Base-by-base conservation (phyloP, 2,888 invertebrate genomes). In the Drosophila fungiperda region DNA sequence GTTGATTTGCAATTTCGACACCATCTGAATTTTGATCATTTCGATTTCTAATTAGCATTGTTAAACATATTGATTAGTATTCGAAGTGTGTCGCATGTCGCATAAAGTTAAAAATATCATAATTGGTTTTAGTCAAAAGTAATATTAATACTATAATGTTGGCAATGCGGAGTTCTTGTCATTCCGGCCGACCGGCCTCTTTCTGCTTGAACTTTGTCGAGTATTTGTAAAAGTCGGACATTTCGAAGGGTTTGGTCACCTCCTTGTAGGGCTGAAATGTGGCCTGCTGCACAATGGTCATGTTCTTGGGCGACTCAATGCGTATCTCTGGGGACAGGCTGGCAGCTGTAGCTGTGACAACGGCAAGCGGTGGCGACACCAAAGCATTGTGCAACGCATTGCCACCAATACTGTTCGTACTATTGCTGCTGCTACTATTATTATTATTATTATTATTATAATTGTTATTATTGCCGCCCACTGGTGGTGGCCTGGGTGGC, bases 171-270 rank as follows among this genome's bases (percentile, higher is more conserved):
- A 76, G 26, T 42, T 53, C n/a, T 53, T 67, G 87, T 89, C 84
- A 86, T 62, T 84, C 83, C 32, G 83, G 87, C 66, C 89, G 73
- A 55, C 80, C 76, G 76, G 65, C 38, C 58, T 92, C 92, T 82
- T 94, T 95, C 80, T 97, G 96, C 73, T 98, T 95, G 92, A 97
- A 98, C 92, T 98, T 98, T 7, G 98, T 98, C 60, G 98, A 99
- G 93, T 99, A 99, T 93, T 99, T 99, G 93, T 98, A 99, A 93
- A 98, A 99, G 93, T 99, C 99, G 0, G 98, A 96, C 97, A 99
- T 98, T 94, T 99, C 99, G 94, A 98, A 99, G 4, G 99, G 99
- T 92, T 99, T 99, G 0, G 97, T 97, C 66, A 98, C 97, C 94
- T 99, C 99, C 89, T 97, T 95, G 91, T 97, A 98, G 0, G 98